Evolutionary conservation across 2,888 invertebrate genomes (phyloP).

Genomic region (Cataglyphis livida): DNA sequence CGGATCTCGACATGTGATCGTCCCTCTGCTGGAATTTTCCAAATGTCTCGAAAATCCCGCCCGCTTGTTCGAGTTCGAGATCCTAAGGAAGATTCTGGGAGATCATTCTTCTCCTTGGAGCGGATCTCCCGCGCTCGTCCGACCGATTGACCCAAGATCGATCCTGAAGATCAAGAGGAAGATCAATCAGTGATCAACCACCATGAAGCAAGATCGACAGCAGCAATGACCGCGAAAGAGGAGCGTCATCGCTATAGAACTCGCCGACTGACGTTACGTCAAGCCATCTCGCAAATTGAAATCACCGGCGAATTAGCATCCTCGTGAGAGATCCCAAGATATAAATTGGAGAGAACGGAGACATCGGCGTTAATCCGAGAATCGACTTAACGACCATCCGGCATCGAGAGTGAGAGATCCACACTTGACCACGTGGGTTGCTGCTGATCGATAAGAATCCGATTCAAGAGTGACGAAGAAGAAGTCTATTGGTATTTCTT

Average conservation of each 20-base stretch:
- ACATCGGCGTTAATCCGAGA: not conserved
- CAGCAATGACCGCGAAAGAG: not conserved
- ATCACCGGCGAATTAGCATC: not conserved
- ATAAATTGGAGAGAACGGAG: not conserved
- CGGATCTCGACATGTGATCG: constrained; percentile 16
- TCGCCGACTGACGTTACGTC: not conserved
- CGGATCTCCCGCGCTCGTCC: not conserved
- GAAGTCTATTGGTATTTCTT: not conserved
- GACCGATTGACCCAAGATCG: not conserved
- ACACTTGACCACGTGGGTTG: not conserved
- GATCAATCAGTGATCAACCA: not conserved
- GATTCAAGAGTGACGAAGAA: not conserved
- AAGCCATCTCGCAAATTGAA: constrained; percentile 15
- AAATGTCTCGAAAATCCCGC: constrained; percentile 48
- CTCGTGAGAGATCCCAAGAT: not conserved
- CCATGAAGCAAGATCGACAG: not conserved
- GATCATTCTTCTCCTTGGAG: not conserved
- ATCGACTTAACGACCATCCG: not conserved
- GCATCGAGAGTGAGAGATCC: not conserved
- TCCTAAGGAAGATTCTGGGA: not conserved
- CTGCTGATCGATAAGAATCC: constrained; percentile 6
- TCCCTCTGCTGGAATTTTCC: not conserved
- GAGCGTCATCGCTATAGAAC: not conserved
- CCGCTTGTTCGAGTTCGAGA: constrained; percentile 42
- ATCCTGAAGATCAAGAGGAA: not conserved